Base-by-base conservation (phyloP, 2,888 invertebrate genomes). In the Agrochola litura region DNA sequence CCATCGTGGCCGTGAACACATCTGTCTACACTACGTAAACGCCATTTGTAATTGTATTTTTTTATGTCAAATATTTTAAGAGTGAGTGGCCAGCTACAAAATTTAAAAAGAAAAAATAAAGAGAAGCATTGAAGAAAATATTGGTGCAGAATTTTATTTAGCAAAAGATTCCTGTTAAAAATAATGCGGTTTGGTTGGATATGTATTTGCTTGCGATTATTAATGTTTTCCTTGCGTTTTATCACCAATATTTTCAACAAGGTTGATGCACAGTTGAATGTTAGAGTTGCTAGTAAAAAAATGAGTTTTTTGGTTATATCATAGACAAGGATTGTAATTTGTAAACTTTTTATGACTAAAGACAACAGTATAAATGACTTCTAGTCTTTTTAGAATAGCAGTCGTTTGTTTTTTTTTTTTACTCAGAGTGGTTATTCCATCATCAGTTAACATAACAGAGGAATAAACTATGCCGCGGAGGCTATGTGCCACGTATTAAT, bases 1-100 rank as follows among this genome's bases (percentile, higher is more conserved):
- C 96, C 96, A 96, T 96, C 96, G 96, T 96, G 96, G 96, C 96
- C 95, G 96, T 95, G 96, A 96, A 96, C 95, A 96, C 96, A 96
- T 96, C 96, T 96, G 96, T 96, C 96, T 96, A 95, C 95, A 95
- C 96, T 96, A 96, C 94, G 95, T 96, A 95, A 96, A 96, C 96
- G 96, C 96, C 96, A 96, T 96, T 96, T 96, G 96, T 96, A 96
- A 96, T 95, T 95, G 93, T 93, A 92, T 95, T 95, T 95, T 95
- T 96, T 95, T 94, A 93, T 93, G 96, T 95, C 96, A 96, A 95
- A 95, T 93, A 92, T 88, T 92, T 92, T 89, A 88, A 61, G 66
- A 80, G 78, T 88, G 93, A 94, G 94, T 96, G 95, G 95, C 95
- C 95, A 96, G 95, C 83, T 82, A 85, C 82, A 93, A 95, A 94